Evolutionary conservation across 2,797 vertebrate genomes (phyloP).

Genomic region (Rhinoraja longicauda): DNA sequence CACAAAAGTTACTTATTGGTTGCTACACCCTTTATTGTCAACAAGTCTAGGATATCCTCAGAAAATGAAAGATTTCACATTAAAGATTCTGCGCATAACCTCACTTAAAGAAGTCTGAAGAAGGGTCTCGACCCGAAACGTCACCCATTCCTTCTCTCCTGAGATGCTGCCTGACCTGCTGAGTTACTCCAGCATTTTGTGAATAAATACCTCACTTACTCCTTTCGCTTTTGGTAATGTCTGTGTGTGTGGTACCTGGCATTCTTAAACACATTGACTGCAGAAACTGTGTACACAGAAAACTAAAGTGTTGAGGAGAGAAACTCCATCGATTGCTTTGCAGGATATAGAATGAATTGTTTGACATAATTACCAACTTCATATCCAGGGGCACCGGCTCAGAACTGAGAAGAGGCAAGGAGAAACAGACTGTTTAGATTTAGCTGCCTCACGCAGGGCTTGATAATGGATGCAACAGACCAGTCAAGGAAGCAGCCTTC

Average conservation of each 20-base stretch:
- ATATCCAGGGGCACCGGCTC: not conserved
- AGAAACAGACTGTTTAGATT: not conserved
- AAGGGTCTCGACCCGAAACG: no score
- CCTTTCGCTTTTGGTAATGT: not conserved
- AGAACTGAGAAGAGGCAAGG: not conserved
- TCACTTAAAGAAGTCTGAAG: no score
- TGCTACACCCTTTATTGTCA: not conserved
- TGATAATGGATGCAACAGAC: not conserved
- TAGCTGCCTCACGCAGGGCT: not conserved
- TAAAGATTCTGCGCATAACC: not conserved
- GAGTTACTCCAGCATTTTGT: no score
- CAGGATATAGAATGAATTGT: not conserved
- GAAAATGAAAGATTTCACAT: not conserved
- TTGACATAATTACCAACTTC: not conserved
- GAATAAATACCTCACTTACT: not conserved
- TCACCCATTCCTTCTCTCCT: no score
- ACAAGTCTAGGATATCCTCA: not conserved
- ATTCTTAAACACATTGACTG: not conserved
- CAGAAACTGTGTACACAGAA: not conserved
- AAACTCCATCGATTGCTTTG: not conserved
- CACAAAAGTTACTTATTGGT: not conserved
- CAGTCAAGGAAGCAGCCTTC: no score
- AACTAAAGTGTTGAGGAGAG: not conserved
- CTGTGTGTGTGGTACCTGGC: not conserved
- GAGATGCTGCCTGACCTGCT: no score